A percentile compares a stretch with the other conserved stretches of the same genome.
Conservation (phyloP, 2,113 vertebrate genomes). For the Chionomys nivalis region DNA sequence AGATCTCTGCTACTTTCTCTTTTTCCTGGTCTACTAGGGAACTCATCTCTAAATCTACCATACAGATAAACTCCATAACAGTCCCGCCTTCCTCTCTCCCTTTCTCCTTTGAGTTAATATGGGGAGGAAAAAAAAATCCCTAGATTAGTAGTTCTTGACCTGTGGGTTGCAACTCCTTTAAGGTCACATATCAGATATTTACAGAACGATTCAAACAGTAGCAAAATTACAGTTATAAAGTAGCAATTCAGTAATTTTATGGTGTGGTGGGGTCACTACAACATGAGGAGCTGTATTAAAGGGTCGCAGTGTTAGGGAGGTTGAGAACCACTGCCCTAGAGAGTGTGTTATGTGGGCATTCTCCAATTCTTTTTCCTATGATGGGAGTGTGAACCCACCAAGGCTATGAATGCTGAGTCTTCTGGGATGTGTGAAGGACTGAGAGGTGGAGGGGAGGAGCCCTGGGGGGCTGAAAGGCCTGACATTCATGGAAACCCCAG, state of each 20-base stretch:
- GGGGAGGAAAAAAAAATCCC: neutral
- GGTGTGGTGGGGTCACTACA: neutral
- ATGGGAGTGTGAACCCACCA: neutral
- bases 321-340: neutral
- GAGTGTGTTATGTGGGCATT: neutral
- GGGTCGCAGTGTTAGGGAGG: neutral
- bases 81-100: neutral
- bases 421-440: neutral
- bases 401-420: neutral
- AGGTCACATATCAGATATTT: neutral
- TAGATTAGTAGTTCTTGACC: neutral
- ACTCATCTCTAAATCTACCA: neutral
- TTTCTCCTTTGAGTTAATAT: slow-evolving; percentile 8
- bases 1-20: neutral
- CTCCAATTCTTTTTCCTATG: neutral
- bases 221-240: neutral
- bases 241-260: neutral
- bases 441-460: fast-evolving
- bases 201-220: neutral
- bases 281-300: neutral
- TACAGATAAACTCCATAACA: neutral
- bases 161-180: neutral
- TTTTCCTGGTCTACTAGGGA: slow-evolving; percentile 8
- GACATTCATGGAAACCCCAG: neutral
- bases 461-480: neutral